Evolutionary conservation across 2,797 vertebrate genomes (phyloP).

Genomic region (Chaenodraco wilsoni): DNA sequence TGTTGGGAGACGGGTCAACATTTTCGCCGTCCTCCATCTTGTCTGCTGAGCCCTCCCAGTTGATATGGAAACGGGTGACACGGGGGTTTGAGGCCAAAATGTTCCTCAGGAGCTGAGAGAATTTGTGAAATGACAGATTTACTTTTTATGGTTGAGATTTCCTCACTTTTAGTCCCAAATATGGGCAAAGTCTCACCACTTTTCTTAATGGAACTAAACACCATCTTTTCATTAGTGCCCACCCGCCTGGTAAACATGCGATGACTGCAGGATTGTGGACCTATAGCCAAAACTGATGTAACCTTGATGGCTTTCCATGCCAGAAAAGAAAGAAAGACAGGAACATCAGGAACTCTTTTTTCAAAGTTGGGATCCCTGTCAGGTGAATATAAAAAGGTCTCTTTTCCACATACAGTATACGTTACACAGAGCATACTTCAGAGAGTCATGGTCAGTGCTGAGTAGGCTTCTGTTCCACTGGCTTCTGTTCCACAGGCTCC

Average conservation of each 20-base stretch:
- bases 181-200: neutral
- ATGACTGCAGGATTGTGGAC: neutral
- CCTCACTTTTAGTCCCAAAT: neutral
- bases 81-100: slow-evolving; percentile 89
- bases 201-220: neutral
- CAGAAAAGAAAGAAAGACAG: neutral
- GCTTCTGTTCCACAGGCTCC: too few species aligned
- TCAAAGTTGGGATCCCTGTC: neutral
- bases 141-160: neutral
- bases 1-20: slow-evolving; percentile 82
- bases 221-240: neutral
- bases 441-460: neutral
- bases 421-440: neutral
- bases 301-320: neutral
- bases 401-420: neutral
- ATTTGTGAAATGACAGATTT: neutral
- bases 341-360: too few species aligned
- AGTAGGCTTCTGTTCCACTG: slow-evolving; percentile 2
- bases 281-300: neutral
- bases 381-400: neutral
- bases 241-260: neutral
- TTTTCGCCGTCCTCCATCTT: slow-evolving; percentile 86
- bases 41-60: slow-evolving; percentile 86
- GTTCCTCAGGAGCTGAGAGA: slow-evolving; percentile 86
- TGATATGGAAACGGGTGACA: slow-evolving; percentile 90